These are phyloP conservation scores for Formicarius rufipectus DNA, from an alignment of 2,113 vertebrate genomes.

Conservation along the genomic window DNA sequence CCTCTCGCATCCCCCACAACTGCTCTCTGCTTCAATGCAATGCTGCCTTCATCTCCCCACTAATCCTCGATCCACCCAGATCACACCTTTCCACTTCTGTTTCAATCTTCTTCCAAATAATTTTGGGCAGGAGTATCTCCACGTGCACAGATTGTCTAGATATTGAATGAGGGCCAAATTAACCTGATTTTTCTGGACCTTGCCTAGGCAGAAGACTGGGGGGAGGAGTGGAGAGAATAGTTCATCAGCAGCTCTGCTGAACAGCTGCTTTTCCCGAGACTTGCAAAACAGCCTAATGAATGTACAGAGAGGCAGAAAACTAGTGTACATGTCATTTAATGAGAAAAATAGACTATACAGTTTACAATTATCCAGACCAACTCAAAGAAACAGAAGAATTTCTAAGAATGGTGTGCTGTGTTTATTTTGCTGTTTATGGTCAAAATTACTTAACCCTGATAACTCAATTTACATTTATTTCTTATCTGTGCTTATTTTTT, in stretches of 20 bases:
- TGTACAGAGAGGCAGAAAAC: background rate
- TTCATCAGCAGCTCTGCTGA: background rate
- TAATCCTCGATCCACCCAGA: background rate
- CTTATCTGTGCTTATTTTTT: background rate
- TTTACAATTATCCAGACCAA: background rate
- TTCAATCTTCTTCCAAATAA: background rate
- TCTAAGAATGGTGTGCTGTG: background rate
- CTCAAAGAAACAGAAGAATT: background rate
- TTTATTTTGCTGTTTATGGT: slow-evolving; percentile 5
- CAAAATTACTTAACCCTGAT: slow-evolving; percentile 18
- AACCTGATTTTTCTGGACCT: background rate
- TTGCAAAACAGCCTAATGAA: background rate
- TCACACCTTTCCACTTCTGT: background rate
- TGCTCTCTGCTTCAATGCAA: background rate
- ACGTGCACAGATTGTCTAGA: background rate
- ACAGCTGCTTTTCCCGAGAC: background rate
- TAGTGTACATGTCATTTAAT: background rate
- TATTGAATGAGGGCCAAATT: background rate
- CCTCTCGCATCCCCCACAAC: background rate
- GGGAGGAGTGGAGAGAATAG: background rate
- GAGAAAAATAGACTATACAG: background rate
- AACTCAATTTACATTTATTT: slow-evolving; percentile 42
- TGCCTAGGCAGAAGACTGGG: background rate
- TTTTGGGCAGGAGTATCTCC: background rate
- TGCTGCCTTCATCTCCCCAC: background rate